These are phyloP conservation scores for Tiliacea aurago DNA, from an alignment of 2,888 invertebrate species.

Conservation along the genomic window DNA sequence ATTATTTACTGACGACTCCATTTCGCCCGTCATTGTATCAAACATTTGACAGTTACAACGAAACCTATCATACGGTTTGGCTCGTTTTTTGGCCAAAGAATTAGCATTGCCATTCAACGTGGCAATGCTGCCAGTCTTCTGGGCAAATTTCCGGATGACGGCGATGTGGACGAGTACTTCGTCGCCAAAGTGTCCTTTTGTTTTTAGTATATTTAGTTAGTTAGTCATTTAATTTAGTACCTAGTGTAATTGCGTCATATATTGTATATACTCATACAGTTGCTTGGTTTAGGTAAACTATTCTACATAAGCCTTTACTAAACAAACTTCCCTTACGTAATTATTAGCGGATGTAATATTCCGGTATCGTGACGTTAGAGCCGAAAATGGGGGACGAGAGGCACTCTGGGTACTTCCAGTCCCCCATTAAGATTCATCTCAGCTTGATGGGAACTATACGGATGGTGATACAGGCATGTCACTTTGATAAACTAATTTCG, in stretches of 20 bases:
- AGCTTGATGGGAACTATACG: constrained; percentile 32
- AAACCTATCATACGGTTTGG: constrained; percentile 1
- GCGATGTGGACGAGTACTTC: too few relatives aligned
- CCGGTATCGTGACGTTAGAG: constrained; percentile 24
- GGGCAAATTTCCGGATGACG: too few relatives aligned
- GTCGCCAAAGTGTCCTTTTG: too few relatives aligned
- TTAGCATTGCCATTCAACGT: too few relatives aligned
- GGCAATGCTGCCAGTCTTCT: too few relatives aligned
- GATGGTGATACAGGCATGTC: constrained; percentile 44
- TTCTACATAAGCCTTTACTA: constrained; percentile 21
- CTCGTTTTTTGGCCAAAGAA: too few relatives aligned
- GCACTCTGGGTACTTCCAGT: constrained; percentile 26
- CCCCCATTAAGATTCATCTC: constrained; percentile 51
- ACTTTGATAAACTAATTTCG: constrained; percentile 60
- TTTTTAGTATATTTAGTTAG: too few relatives aligned
- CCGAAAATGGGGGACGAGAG: constrained; percentile 22
- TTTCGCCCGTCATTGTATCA: too few relatives aligned
- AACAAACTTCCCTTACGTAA: constrained; percentile 35
- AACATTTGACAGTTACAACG: constrained; percentile 26
- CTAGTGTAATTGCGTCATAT: too few relatives aligned
- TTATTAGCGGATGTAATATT: constrained; percentile 38
- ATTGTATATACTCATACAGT: not conserved
- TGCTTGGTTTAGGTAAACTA: constrained; percentile 44
- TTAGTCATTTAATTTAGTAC: too few relatives aligned
- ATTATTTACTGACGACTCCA: not conserved